Evolutionary conservation across 2,113 vertebrate species (phyloP), one percentile per base, ranked within the genome.

Genomic region (Electrona antarctica): DNA sequence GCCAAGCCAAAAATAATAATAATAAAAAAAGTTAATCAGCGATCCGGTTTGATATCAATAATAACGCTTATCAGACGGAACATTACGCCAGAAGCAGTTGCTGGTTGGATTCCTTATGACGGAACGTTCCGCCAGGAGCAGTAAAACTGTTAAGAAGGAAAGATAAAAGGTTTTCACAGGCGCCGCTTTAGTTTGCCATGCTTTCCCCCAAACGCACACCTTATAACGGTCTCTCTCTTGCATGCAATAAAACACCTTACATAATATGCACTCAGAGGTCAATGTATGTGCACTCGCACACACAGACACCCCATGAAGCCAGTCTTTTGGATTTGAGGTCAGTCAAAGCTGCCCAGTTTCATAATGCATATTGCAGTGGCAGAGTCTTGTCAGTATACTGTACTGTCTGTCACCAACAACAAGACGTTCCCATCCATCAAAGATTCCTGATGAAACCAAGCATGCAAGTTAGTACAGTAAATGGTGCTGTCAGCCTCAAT

Each of bases 311-410:
- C 12, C 46, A 29, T n/a, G 64, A 11, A 28, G 45, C 11, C 54
- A 59, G 0, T 1, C 29, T 33, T 2, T 33, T 41, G 33, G 33
- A 41, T 41, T 41, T 41, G 28, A 59, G 82, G 72, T 78, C 83
- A 75, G 33, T 14, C 48, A 11, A 71, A 70, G 71, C 45, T 4
- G 83, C 71, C 69, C 62, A 78, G 67, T 80, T 84, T 79, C 80
- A 74, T 82, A 77, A 81, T 77, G 69, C 67, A 48, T 7, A 2
- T 6, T 64, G 73, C 62, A 48, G 54, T 73, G 79, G 85, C 78
- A 28, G 52, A 69, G 69, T 10, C 29, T 77, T 77, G 83, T 74
- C 81, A 64, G 56, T 8, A 28, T 21, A n/a, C n/a, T n/a, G n/a
- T 21, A 1, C 1, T 21, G 21, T 21, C 75, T 58, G 55, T 77